phyloP scores from a whole-genome alignment of 2,113 vertebrate species.

The Ardeotis arabs region DNA sequence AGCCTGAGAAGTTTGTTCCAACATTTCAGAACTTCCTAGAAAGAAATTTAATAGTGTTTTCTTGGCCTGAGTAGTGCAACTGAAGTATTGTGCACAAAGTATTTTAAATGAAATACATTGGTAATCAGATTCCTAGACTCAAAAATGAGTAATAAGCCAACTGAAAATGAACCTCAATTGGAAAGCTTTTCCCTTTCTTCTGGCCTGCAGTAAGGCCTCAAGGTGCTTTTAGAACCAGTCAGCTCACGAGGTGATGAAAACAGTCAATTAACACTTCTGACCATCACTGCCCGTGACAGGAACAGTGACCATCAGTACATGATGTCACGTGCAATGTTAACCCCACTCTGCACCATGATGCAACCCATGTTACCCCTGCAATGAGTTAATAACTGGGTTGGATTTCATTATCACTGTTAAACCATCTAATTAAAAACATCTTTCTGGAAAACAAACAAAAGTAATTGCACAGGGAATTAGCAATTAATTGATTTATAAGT shows the following conservation, averaged over 20 bases:
- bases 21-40: not conserved
- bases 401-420: not conserved
- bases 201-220: not conserved
- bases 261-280: not conserved
- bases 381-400: not conserved
- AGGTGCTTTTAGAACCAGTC: not conserved
- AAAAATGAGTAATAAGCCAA: not conserved
- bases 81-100: not conserved
- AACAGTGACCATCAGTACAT: not conserved
- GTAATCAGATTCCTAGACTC: not conserved
- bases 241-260: not conserved
- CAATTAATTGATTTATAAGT: constrained; percentile 40
- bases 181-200: not conserved
- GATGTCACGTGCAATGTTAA: not conserved
- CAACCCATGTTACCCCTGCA: not conserved
- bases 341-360: not conserved
- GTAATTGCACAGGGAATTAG: not conserved
- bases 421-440: constrained; percentile 15
- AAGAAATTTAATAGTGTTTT: not conserved
- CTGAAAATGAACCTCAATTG: not conserved
- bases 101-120: not conserved
- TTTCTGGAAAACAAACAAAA: not conserved
- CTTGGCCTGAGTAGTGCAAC: not conserved
- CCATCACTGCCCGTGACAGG: not conserved
- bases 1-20: not conserved